Evolutionary conservation across 1,140 invertebrate species (phyloP), one percentile per base, ranked within the genome.

Genomic region (Adoxophyes honmai): DNA sequence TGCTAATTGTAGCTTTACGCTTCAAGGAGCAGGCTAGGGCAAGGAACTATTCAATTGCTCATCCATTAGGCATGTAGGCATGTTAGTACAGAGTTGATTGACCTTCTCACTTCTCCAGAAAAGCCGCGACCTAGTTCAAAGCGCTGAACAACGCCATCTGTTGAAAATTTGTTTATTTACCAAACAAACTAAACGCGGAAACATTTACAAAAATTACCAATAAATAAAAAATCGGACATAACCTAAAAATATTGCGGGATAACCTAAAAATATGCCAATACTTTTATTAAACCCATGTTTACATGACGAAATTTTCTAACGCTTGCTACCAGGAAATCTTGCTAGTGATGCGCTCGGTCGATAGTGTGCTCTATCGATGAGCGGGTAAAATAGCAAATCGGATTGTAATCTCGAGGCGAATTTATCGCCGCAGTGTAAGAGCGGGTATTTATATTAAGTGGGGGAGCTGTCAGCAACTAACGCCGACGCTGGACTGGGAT

Each of bases 391-490:
- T 70, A 70, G 62, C 59, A 62, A 68, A 56, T 80, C 63, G 73
- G 16, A 5, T 59, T 64, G 59, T 70, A 70, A 65, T 73, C 55
- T 56, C 55, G 56, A 62, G 59, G 64, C 73, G 70, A 72, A 86
- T 86, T 84, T 84, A 85, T 82, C 69, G 70, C 72, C 21, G 74
- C 64, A 70, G 67, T 77, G 73, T 80, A 78, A 77, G 70, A 64
- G 77, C 74, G 74, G 64, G 78, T 85, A 84, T 88, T 86, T 86
- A 86, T 88, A 88, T 86, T 85, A 88, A 86, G 82, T 85, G 80
- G 81, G 75, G 80, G 65, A 84, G 80, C 82, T 85, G 81, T 88
- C 81, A 78, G 80, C 82, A 77, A 82, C 80, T 81, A 48, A 86
- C 80, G 81, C 80, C 67, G 78, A 80, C 73, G 71, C 73, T 57